Conservation (phyloP, 2,113 vertebrate genomes). For the Casuarius casuarius region DNA sequence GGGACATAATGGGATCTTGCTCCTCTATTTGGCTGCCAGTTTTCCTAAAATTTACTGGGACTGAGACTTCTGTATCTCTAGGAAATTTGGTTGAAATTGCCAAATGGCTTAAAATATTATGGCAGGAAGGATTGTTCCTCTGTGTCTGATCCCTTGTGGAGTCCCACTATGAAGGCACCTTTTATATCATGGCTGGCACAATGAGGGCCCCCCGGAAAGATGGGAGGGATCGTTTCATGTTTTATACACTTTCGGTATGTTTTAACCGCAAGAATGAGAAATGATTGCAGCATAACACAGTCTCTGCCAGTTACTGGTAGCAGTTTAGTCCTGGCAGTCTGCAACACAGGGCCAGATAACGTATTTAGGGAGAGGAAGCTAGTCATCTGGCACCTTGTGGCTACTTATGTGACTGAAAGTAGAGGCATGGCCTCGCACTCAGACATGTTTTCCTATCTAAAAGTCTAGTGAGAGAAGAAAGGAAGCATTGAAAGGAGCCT, state of each 20-base stretch:
- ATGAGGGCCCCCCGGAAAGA: not conserved
- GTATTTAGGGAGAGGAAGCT: not conserved
- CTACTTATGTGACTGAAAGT: not conserved
- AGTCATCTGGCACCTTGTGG: not conserved
- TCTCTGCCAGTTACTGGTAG: not conserved
- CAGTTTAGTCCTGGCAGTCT: not conserved
- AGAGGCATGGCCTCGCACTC: not conserved
- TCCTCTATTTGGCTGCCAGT: not conserved
- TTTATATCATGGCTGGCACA: not conserved
- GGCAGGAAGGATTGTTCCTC: not conserved
- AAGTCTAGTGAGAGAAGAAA: not conserved
- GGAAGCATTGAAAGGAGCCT: not conserved
- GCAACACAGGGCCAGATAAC: not conserved
- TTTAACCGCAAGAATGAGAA: conserved; percentile 35
- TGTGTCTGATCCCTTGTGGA: not conserved
- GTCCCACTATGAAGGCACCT: not conserved
- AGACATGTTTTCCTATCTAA: not conserved
- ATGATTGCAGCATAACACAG: not conserved
- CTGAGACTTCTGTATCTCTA: fast-evolving
- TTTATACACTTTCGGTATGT: not conserved
- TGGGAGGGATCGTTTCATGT: not conserved
- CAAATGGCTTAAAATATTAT: not conserved
- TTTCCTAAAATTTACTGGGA: not conserved
- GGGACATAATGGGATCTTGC: not conserved
- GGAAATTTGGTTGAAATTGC: not conserved